Conservation (phyloP, 2,888 invertebrate genomes). For the Miltochrista miniata region DNA sequence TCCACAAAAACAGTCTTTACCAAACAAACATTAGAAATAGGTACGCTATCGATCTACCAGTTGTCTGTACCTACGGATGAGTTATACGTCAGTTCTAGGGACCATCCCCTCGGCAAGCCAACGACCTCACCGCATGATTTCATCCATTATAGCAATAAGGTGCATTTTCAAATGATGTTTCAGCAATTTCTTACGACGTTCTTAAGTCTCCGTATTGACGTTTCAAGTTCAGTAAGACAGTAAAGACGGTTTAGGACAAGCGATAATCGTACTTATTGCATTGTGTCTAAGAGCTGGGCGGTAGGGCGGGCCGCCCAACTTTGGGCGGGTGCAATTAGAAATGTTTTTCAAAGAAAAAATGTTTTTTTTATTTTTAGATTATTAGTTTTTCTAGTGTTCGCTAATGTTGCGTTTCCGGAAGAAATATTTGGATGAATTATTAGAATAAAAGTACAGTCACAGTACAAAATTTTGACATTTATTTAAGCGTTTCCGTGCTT, state of each 20-base stretch:
- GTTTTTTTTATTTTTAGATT: conserved; percentile 58
- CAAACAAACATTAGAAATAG: conserved; percentile 66
- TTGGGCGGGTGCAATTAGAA: conserved; percentile 78
- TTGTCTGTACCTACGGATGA: conserved; percentile 71
- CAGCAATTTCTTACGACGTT: conserved; percentile 69
- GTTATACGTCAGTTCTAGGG: conserved; percentile 65
- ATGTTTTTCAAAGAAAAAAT: conserved; percentile 59
- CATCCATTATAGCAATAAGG: conserved; percentile 49
- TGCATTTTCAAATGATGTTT: conserved; percentile 58
- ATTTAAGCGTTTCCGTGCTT: too few species aligned
- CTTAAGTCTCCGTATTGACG: conserved; percentile 63
- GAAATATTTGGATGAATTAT: neutral
- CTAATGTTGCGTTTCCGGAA: conserved; percentile 5
- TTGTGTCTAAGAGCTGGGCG: conserved; percentile 44
- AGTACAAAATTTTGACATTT: too few species aligned
- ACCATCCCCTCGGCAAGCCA: conserved; percentile 55
- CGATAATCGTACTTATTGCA: conserved; percentile 66
- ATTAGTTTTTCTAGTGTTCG: conserved; percentile 41
- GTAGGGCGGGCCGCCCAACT: conserved; percentile 68
- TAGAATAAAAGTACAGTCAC: neutral
- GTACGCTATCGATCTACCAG: conserved; percentile 69
- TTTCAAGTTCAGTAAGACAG: conserved; percentile 72
- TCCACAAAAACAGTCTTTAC: conserved; percentile 20
- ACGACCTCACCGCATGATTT: conserved; percentile 50
- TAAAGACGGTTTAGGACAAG: conserved; percentile 57